Evolutionary conservation across 2,797 vertebrate species (phyloP).

Genomic region (Clarias laeviceps): DNA sequence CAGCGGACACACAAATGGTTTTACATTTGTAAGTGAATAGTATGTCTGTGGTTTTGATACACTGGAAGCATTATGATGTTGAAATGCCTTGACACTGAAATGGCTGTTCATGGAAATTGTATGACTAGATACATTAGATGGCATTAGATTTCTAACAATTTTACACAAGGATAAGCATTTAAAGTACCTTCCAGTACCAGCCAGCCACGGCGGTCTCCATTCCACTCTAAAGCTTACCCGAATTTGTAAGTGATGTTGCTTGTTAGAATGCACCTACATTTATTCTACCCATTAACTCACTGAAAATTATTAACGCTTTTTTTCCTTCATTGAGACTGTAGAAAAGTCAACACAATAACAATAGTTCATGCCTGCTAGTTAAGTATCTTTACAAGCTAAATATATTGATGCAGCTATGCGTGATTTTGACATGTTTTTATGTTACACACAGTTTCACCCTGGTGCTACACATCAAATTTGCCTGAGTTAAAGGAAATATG

Average conservation of each 20-base stretch:
- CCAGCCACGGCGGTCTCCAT: background rate
- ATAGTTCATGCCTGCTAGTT: background rate
- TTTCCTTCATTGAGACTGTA: background rate
- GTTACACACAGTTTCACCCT: background rate
- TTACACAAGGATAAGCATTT: background rate
- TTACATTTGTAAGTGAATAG: background rate
- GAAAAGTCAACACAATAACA: background rate
- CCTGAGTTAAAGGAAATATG: constrained; percentile 8
- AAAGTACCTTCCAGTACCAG: background rate
- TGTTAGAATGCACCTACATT: background rate
- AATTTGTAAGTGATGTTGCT: background rate
- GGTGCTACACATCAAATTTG: background rate
- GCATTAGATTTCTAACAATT: background rate
- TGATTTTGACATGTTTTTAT: background rate
- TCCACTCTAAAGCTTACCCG: background rate
- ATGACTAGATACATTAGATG: background rate
- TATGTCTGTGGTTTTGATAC: background rate
- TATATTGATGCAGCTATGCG: background rate
- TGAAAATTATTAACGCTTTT: background rate
- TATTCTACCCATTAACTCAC: background rate
- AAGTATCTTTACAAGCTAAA: no score
- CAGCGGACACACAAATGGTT: background rate
- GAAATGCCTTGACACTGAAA: background rate
- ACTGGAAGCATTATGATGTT: no score
- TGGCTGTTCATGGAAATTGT: background rate